Evolutionary conservation across 1,140 invertebrate genomes (phyloP), one percentile per base, ranked within the genome.

Genomic region (Theocolax elegans): DNA sequence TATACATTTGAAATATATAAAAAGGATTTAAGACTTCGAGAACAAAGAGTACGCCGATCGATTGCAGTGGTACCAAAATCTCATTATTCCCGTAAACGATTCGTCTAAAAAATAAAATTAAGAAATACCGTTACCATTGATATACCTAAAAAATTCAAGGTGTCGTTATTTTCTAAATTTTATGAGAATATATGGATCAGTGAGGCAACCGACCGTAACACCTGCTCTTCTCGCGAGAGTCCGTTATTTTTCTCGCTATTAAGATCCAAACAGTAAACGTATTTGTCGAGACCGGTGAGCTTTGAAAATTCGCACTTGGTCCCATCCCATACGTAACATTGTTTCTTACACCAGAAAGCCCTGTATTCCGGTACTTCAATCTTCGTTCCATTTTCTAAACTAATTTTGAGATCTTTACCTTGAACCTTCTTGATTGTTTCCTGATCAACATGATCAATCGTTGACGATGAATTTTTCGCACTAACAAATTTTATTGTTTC

Each of bases 1-100:
- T 95, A 81, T 95, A 96, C 48, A 94, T 81, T 92, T 97, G 95
- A 84, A 97, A 97, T 56, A 99, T 92, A 83, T 99, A 99, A 85
- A 98, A 99, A 1, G 97, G 97, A 80, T 97, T 97, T 59, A 99
- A 89, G 23, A 94, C 89, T 86, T 96, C 94, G 13, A 95, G 79
- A 15, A 94, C 81, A 0, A 95, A 81, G 7, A 96, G 83, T 6
- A 90, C 89, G 60, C 90, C 78, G 23, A 95, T 87, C 49, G 90
- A 89, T 72, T 93, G 89, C 4, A 94, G 87, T 2, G 92, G 92
- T 1, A 95, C 91, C 51, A 89, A 87, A 72, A 96, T 95, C 77
- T 93, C 90, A 79, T 96, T 96, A 21, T 87, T 84, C 7, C 94
- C 94, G 77, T 94, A 95, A 17, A 93, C 90, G 42, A 91, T 88